A percentile compares a stretch with the other conserved stretches of the same genome.
These are phyloP conservation scores for Toxotes jaculatrix DNA, from an alignment of 2,113 vertebrate species.

Conservation along the genomic window DNA sequence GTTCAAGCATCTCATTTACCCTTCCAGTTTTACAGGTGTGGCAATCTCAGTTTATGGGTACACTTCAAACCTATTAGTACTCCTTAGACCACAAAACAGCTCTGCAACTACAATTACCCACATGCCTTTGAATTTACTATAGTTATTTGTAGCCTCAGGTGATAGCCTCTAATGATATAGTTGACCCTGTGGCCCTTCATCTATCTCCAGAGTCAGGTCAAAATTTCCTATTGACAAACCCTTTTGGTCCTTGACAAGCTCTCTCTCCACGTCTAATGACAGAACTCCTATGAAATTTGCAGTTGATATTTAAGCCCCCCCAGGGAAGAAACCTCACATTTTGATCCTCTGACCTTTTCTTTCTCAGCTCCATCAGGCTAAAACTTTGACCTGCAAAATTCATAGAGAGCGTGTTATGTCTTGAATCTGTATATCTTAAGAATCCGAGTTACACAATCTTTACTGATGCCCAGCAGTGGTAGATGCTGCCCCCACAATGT, in stretches of 20 bases:
- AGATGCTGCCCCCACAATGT: not conserved
- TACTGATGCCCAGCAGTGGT: not conserved
- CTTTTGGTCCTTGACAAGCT: slow-evolving; percentile 1
- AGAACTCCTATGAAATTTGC: not conserved
- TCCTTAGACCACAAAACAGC: not conserved
- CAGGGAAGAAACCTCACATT: not conserved
- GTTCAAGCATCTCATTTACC: not conserved
- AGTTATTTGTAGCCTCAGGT: not conserved
- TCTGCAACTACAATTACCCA: not conserved
- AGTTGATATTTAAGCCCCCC: not conserved
- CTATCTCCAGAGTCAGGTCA: not conserved
- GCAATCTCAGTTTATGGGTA: not conserved
- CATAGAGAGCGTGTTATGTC: not conserved
- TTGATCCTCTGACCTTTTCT: not conserved
- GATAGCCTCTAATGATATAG: not conserved
- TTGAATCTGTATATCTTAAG: not conserved
- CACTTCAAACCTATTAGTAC: not conserved
- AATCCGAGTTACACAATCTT: not conserved
- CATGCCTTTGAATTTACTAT: not conserved
- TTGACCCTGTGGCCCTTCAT: slow-evolving; percentile 9
- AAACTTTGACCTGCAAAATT: not conserved
- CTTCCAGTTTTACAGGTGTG: not conserved
- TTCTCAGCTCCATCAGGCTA: not conserved
- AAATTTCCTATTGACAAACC: not conserved
- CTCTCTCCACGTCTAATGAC: not conserved